Percentiles rank a stretch among this genome's conserved stretches.
phyloP scores from a whole-genome alignment of 2,797 vertebrate species.

The Neomorphus geoffroyi region DNA sequence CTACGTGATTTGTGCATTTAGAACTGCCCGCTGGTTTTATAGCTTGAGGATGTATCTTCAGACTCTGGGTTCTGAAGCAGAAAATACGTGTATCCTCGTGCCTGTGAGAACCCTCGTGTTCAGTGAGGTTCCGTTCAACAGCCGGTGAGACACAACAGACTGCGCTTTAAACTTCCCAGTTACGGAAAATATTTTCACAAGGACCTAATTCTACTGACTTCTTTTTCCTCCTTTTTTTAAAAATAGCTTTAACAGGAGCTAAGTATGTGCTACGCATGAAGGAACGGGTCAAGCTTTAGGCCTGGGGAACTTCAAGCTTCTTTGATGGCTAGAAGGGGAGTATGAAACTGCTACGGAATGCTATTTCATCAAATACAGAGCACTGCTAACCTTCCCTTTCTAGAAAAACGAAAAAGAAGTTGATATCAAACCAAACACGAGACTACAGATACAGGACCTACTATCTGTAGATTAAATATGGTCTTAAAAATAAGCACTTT shows the following conservation, averaged over 20 bases:
- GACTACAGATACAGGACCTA: neutral
- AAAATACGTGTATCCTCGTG: neutral
- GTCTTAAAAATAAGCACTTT: constrained; percentile 37
- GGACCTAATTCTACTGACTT: neutral
- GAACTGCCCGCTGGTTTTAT: neutral
- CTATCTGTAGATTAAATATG: neutral
- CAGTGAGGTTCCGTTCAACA: neutral
- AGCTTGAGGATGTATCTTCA: neutral
- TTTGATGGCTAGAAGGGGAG: neutral
- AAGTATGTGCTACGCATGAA: neutral
- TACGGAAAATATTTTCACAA: neutral
- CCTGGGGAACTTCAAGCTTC: neutral
- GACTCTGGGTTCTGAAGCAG: neutral
- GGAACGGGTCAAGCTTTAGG: neutral
- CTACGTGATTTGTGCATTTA: neutral
- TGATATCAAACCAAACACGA: neutral
- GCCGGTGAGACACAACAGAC: neutral
- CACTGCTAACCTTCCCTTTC: neutral
- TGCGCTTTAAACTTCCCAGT: neutral
- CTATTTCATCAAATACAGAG: neutral
- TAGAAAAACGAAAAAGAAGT: neutral
- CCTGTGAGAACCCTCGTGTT: neutral
- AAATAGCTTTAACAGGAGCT: neutral
- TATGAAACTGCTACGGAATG: neutral
- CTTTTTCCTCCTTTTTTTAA: too few relatives aligned